Evolutionary conservation across 2,113 vertebrate species (phyloP), one percentile per base, ranked within the genome.

Genomic region (Pterophyllum scalare): DNA sequence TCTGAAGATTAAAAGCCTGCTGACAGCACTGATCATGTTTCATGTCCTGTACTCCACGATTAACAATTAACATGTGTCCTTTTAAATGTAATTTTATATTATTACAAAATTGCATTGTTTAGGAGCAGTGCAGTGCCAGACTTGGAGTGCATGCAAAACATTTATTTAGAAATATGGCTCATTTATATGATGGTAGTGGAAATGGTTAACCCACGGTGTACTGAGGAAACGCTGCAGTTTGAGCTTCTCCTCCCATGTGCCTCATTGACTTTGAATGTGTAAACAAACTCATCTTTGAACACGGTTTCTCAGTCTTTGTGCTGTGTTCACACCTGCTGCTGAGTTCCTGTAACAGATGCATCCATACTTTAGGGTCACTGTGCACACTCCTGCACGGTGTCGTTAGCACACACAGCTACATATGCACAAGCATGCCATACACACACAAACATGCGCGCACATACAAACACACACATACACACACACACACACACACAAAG

Each of bases 291-390:
- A 19, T 88, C 22, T 38, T 72, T 7, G 61, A 86, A 80, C 7
- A 26, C 43, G 31, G 20, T 83, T 60, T 83, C 79, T 91, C 70
- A 4, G 82, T n/a, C 61, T 91, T 62, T 86, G 67, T 70, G 58
- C 91, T 57, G 52, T 9, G 65, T 78, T 84, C 85, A 85, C 94
- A 93, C 93, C 94, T 88, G 95, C 93, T 83, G 64, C 90, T 38
- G 4, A 88, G 84, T 89, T 75, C 84, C 91, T 79, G 90, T 52
- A 88, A 75, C 92, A 90, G 93, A 93, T 92, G 91, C 78, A 79
- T 86, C 80, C 79, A 84, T 88, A 70, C 77, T 87, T 61, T 61
- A 83, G 56, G 91, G 88, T 90, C 92, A 91, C 14, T 20, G 15
- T 40, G 67, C 49, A 56, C 80, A 38, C 82, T 43, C 14, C 33